Base-by-base conservation (phyloP, 1,140 invertebrate genomes). In the Megalopta genalis region DNA sequence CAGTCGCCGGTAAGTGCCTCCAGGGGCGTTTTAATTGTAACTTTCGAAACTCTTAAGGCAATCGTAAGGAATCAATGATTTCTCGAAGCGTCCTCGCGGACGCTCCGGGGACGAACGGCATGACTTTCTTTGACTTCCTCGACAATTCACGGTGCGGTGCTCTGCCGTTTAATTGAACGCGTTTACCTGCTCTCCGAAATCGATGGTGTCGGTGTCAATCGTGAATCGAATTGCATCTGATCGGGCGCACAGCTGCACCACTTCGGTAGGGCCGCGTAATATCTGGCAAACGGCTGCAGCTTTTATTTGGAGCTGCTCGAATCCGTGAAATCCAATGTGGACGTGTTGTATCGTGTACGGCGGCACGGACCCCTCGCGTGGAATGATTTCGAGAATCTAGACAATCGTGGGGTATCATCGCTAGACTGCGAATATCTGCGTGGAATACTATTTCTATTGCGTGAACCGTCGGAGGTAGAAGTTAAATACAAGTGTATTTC, bases 131-230 rank as follows among this genome's bases (percentile, higher is more conserved):
- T 0, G 14, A 46, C 42, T 46, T 46, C 10, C 2, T 2, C 14
- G 2, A 46, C 10, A 46, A 46, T 14, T 46, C 12, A 46, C 12
- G 42, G 9, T 46, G 0, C 1, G 12, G 42, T 14, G 42, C 10
- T 46, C 14, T 46, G 0, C 42, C 54, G 54, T 57, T n/a, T 9
- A n/a, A 57, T 8, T n/a, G n/a, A 57, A n/a, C 62, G 39, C 42
- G 14, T 80, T 87, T 32, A 92, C 92, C 81, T 89, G 87, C 71
- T 90, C 82, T 25, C 92, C 93, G 78, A 92, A 92, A 78, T 93
- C 90, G 12, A 94, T 88, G 4, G 64, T 12, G 16, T 77, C 77
- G 12, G 77, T 90, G 64, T 92, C 81, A 1, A 94, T 64, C 4
- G 80, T 68, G 70, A 90, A 94, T 59, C 62, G 75, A 18, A 93